Evolutionary conservation across 2,888 invertebrate genomes (phyloP).

Genomic region (Chloroclysta siterata): DNA sequence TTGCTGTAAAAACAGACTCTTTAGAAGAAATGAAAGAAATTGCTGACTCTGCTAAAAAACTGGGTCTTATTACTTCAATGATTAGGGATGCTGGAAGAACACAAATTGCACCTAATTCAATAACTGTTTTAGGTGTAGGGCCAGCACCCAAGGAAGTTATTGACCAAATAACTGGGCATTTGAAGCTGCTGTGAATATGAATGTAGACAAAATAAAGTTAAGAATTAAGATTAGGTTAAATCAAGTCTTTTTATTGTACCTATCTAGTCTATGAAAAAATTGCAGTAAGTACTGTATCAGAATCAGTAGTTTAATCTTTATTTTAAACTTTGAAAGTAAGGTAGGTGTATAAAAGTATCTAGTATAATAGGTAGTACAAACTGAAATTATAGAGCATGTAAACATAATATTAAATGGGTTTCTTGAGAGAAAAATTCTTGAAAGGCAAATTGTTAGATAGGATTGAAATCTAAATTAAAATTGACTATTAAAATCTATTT

Average conservation of each 20-base stretch:
- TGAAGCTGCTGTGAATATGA: constrained; percentile 89
- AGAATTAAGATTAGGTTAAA: neutral
- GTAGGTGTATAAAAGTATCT: too few species aligned
- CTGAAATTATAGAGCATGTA: too few species aligned
- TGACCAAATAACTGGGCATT: constrained; percentile 93
- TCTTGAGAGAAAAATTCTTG: too few species aligned
- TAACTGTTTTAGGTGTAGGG: constrained; percentile 96
- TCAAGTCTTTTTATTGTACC: neutral
- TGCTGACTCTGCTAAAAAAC: constrained; percentile 87
- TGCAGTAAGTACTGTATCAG: too few species aligned
- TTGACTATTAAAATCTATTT: too few species aligned
- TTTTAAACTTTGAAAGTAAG: too few species aligned
- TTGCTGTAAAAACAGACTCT: constrained; percentile 92
- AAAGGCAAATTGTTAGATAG: too few species aligned
- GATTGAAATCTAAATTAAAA: too few species aligned
- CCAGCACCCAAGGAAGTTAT: constrained; percentile 92
- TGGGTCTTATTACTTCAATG: constrained; percentile 89
- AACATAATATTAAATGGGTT: too few species aligned
- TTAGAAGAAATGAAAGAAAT: constrained; percentile 90
- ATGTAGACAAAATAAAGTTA: neutral
- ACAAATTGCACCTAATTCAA: constrained; percentile 94
- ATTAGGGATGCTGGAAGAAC: constrained; percentile 97
- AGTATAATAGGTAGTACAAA: too few species aligned
- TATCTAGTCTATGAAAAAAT: neutral
- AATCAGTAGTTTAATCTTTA: too few species aligned